phyloP scores from a whole-genome alignment of 30 jellyfish, hydroid and myxozoan genomes.

The Clytia hemisphaerica region DNA sequence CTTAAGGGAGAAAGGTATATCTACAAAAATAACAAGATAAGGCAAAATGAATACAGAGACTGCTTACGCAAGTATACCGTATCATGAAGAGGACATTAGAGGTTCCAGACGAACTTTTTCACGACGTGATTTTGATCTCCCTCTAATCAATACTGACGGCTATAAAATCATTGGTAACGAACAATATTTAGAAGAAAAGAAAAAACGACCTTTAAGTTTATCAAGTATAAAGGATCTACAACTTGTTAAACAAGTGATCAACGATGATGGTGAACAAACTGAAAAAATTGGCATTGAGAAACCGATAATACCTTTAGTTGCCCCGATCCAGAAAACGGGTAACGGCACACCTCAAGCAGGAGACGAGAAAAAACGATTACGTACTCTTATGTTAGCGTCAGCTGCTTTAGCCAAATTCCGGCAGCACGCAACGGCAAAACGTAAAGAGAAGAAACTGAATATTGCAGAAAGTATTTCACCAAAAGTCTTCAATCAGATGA shows the following conservation, averaged over 20 bases:
- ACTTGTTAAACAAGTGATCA: slow-evolving; percentile 19
- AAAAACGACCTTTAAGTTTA: slow-evolving; percentile 25
- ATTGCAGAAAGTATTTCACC: no score
- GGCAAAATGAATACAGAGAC: no score
- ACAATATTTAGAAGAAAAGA: slow-evolving; percentile 4
- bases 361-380: slow-evolving; percentile 1
- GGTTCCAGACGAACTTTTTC: slow-evolving; percentile 5
- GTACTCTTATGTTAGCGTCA: slow-evolving; percentile 20
- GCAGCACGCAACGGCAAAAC: slow-evolving; percentile 7
- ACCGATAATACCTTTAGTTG: no score
- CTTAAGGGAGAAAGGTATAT: no score
- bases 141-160: slow-evolving; percentile 8
- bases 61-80: no score
- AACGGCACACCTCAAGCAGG: no score
- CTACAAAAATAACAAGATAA: no score
- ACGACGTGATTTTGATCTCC: neutral
- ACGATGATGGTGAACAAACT: neutral
- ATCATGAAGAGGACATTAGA: no score
- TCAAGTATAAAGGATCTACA: slow-evolving; percentile 23
- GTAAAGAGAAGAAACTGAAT: no score
- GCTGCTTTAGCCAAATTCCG: slow-evolving; percentile 32
- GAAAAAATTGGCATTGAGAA: slow-evolving; percentile 3
- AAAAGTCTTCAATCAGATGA: no score
- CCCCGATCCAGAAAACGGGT: no score
- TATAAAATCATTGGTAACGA: slow-evolving; percentile 17